A percentile compares a stretch with the other conserved stretches of the same genome.
Conservation (phyloP, 2,113 vertebrate genomes). For the Excalfactoria chinensis region DNA sequence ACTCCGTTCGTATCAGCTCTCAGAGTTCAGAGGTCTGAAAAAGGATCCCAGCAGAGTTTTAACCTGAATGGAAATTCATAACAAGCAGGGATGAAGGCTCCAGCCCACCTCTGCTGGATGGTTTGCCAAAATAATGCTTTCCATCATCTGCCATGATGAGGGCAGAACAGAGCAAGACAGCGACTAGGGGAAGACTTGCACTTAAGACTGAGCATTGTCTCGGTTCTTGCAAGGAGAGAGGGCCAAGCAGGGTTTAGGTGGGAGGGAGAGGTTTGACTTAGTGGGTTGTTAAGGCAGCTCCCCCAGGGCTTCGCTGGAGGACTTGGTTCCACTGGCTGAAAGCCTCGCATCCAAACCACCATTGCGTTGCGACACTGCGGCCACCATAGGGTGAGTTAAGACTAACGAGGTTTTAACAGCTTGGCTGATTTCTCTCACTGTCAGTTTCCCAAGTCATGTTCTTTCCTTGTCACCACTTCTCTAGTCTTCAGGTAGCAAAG, state of each 20-base stretch:
- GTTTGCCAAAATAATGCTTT: not conserved
- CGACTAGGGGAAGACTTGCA: conserved; percentile 37
- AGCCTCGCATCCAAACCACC: conserved; percentile 17
- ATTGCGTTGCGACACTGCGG: not conserved
- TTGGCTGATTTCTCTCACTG: conserved; percentile 23
- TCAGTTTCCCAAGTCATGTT: not conserved
- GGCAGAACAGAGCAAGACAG: conserved; percentile 31
- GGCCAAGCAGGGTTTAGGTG: not conserved
- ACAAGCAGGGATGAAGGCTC: conserved; percentile 53
- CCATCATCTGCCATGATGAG: conserved; percentile 18
- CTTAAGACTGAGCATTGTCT: conserved; percentile 16
- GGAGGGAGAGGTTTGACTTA: not conserved
- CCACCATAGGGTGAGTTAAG: not conserved
- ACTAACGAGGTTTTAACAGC: conserved; percentile 25
- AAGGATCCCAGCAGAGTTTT: conserved; percentile 58
- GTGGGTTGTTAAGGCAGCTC: conserved; percentile 66
- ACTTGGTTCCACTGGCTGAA: conserved; percentile 33
- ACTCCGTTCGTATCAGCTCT: not conserved
- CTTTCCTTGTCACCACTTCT: not conserved
- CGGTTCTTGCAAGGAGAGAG: conserved; percentile 57
- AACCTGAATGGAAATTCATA: conserved; percentile 62
- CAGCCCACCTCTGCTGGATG: not conserved
- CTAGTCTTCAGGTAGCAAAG: conserved; percentile 5
- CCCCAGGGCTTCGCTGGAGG: conserved; percentile 7
- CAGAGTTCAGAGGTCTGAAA: conserved; percentile 57